Conservation (phyloP, 2,797 vertebrate genomes). For the Steatocranus sp. region DNA sequence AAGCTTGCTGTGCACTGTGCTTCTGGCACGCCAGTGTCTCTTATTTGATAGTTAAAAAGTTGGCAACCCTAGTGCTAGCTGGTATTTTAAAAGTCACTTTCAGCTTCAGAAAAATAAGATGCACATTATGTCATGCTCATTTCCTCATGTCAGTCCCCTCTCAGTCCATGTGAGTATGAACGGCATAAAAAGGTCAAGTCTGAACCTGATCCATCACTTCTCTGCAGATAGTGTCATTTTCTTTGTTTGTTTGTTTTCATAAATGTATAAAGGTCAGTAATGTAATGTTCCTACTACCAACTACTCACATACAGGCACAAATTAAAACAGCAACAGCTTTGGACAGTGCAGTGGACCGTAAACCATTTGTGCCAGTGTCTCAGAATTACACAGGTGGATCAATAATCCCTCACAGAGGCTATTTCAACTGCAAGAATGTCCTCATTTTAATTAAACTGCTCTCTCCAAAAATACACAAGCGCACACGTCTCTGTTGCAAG, state of each 20-base stretch:
- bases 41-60: not conserved
- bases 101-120: not conserved
- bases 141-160: not conserved
- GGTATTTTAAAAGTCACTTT: not conserved
- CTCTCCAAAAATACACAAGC: not conserved
- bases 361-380: not conserved
- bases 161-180: not conserved
- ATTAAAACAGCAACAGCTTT: not conserved
- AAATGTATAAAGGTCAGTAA: not conserved
- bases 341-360: not conserved
- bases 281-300: not conserved
- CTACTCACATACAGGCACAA: not conserved
- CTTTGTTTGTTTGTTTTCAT: not conserved
- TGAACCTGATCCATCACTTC: not conserved
- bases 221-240: not conserved
- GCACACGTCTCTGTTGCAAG: not conserved
- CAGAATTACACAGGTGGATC: not conserved
- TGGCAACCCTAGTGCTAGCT: not conserved
- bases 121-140: not conserved
- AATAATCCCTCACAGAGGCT: conserved; percentile 24
- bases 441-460: not conserved
- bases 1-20: not conserved
- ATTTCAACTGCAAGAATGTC: conserved; percentile 5
- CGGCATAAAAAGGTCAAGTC: not conserved
- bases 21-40: not conserved